Evolutionary conservation across 2,797 vertebrate genomes (phyloP), one percentile per base, ranked within the genome.

Genomic region (Buceros bicornis): DNA sequence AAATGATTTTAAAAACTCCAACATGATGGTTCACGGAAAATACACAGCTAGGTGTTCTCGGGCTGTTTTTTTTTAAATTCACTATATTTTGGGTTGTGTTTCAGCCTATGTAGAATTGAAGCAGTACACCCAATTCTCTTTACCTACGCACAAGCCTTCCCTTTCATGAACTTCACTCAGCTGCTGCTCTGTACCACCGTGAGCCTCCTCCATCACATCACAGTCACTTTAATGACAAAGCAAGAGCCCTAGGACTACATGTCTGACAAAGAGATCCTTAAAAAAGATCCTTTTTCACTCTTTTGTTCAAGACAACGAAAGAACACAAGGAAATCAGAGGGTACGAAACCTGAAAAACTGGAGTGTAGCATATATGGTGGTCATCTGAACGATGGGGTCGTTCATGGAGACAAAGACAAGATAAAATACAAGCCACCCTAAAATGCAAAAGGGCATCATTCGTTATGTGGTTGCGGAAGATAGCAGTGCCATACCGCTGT

Each of bases 301-400:
- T 25, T 76, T 31, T 6, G 18, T 8, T 31, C 31, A 53, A 40
- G 69, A 19, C 31, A 40, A 26, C 0, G 4, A 37, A 87, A 81
- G 37, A 64, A 40, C 18, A 43, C 11, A 43, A 5, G 4, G 24
- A 56, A 58, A 33, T 81, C 58, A 37, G 0, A 57, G 65, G 66
- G 7, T 3, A 13, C 2, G 19, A 73, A 74, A 29, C 22, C 48
- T 35, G 48, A n/a, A 74, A 57, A 72, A 13, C 33, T 60, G 43
- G 42, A 6, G 35, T 1, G 15, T 4, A 29, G n/a, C 6, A 11
- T 6, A 8, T 0, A 35, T 4, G 29, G 56, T 7, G 20, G 47
- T 17, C 54, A 62, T 5, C 29, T 25, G 24, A 65, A 51, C 82
- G 66, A 57, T 0, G 14, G 2, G 4, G 54, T 21, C 1, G 0